A percentile compares a stretch with the other conserved stretches of the same genome.
Evolutionary conservation across 2,888 invertebrate species (phyloP).

Genomic region (Atrina japonica): DNA sequence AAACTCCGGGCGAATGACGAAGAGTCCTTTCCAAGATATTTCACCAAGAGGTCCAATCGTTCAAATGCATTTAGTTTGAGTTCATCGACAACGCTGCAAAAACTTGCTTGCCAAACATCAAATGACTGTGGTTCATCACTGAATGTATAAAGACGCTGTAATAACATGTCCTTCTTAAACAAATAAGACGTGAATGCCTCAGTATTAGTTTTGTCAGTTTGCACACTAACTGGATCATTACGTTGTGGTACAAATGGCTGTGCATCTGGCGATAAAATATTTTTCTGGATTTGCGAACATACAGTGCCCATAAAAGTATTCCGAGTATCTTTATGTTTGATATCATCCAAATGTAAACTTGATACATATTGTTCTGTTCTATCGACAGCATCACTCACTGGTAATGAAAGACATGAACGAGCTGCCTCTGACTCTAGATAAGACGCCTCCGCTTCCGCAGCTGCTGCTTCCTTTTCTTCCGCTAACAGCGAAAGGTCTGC

Average conservation of each 20-base stretch:
- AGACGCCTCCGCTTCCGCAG: background rate
- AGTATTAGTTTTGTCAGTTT: background rate
- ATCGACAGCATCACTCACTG: background rate
- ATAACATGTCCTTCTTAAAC: background rate
- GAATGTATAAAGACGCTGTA: background rate
- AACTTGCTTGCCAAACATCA: conserved; percentile 1
- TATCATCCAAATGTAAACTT: too few species aligned
- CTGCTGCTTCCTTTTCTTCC: background rate
- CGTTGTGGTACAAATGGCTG: conserved; percentile 18
- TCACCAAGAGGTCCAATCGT: conserved; percentile 34
- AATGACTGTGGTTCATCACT: background rate
- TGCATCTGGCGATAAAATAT: too few species aligned
- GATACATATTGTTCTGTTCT: background rate
- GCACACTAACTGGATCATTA: conserved; percentile 19
- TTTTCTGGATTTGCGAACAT: too few species aligned
- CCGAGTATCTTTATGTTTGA: too few species aligned
- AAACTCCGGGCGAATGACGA: conserved; percentile 23
- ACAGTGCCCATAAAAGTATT: too few species aligned
- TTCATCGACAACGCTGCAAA: conserved; percentile 30
- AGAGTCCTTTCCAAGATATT: conserved; percentile 38
- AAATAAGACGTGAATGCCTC: background rate
- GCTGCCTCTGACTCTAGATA: background rate
- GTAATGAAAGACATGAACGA: background rate
- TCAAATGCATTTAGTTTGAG: conserved; percentile 18
- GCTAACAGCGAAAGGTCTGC: background rate